Conservation (phyloP, 2,113 vertebrate species). For the Ornithorhynchus anatinus region DNA sequence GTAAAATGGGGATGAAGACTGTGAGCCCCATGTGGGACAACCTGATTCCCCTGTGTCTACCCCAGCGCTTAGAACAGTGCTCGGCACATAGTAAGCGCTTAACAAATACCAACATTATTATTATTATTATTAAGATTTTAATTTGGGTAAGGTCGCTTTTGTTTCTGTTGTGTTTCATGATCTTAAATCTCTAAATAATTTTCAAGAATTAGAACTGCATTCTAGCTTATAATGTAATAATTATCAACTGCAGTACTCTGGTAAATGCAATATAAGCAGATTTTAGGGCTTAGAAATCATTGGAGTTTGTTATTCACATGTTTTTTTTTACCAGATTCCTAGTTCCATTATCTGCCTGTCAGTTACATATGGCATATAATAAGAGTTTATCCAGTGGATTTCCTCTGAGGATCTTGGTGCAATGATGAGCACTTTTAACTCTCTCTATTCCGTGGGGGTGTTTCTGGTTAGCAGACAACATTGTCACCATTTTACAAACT, state of each 20-base stretch:
- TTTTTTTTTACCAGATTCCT: slow-evolving; percentile 19
- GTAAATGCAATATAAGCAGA: slow-evolving; percentile 15
- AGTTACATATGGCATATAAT: slow-evolving; percentile 38
- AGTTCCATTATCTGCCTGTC: slow-evolving; percentile 30
- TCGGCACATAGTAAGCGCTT: too few relatives aligned
- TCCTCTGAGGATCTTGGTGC: slow-evolving; percentile 10
- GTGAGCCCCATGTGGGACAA: too few relatives aligned
- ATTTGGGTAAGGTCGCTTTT: too few relatives aligned
- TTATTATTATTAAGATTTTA: too few relatives aligned
- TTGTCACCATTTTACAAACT: too few relatives aligned
- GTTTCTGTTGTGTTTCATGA: too few relatives aligned
- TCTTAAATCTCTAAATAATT: too few relatives aligned
- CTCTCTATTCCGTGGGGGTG: slow-evolving; percentile 1
- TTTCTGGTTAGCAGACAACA: too few relatives aligned
- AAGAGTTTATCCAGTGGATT: slow-evolving; percentile 34
- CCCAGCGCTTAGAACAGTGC: too few relatives aligned
- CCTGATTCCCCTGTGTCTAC: too few relatives aligned
- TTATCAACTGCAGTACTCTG: background rate
- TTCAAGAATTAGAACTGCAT: background rate
- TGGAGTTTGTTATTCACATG: slow-evolving; percentile 24
- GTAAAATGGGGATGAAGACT: too few relatives aligned
- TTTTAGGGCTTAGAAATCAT: slow-evolving; percentile 27
- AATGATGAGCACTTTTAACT: slow-evolving; percentile 23
- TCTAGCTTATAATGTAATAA: background rate
- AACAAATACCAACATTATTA: too few relatives aligned